Evolutionary conservation across 2,797 vertebrate species (phyloP).

Genomic region (Percopsis omiscomaycus): DNA sequence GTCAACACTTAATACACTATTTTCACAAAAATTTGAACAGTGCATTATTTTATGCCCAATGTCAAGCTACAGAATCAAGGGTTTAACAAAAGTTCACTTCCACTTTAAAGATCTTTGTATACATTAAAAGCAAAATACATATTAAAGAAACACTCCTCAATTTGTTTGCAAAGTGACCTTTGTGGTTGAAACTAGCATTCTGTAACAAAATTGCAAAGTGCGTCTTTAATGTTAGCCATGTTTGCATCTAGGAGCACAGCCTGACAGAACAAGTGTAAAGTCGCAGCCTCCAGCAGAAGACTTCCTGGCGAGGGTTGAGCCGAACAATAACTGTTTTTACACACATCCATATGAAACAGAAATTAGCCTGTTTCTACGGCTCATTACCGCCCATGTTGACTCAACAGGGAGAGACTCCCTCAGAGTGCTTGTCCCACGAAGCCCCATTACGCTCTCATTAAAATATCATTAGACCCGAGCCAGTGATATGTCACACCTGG

Average conservation of each 20-base stretch:
- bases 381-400: slow-evolving; percentile 57
- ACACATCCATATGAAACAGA: slow-evolving; percentile 56
- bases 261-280: slow-evolving; percentile 35
- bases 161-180: too few relatives aligned
- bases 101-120: too few relatives aligned
- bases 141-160: too few relatives aligned
- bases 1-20: too few relatives aligned
- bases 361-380: slow-evolving; percentile 74
- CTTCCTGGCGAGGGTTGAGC: slow-evolving; percentile 40
- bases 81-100: too few relatives aligned
- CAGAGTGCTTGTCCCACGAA: slow-evolving; percentile 42
- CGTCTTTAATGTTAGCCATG: slow-evolving; percentile 14
- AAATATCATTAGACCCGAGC: slow-evolving; percentile 62
- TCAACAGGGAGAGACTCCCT: slow-evolving; percentile 1
- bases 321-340: slow-evolving; percentile 73
- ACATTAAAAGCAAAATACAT: too few relatives aligned
- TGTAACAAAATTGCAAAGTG: background rate
- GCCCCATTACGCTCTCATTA: slow-evolving; percentile 66
- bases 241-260: slow-evolving; percentile 24
- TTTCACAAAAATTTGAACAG: too few relatives aligned
- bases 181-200: background rate
- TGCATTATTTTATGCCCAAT: too few relatives aligned
- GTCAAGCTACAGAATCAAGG: too few relatives aligned
- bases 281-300: slow-evolving; percentile 39
- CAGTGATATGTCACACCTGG: slow-evolving; percentile 53